A percentile compares a stretch with the other conserved stretches of the same genome.
These are phyloP conservation scores for Lethocerus indicus DNA, from an alignment of 1,140 invertebrate genomes.

Conservation along the genomic window DNA sequence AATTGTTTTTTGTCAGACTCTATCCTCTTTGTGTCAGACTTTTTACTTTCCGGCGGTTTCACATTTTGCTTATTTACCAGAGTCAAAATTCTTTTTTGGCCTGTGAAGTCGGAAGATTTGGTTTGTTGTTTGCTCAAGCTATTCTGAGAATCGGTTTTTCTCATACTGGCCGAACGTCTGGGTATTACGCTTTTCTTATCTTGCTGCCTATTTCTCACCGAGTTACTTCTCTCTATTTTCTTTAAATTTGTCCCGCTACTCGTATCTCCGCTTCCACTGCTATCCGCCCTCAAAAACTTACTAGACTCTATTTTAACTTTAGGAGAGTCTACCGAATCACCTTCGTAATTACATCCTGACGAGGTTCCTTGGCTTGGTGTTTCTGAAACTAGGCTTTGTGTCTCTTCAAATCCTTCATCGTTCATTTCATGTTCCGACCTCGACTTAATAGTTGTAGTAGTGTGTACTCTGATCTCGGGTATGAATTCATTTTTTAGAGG, in stretches of 20 bases:
- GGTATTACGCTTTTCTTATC: constrained; percentile 20
- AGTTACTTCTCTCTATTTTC: constrained; percentile 18
- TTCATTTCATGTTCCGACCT: constrained; percentile 44
- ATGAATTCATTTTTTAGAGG: constrained; percentile 23
- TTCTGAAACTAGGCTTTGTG: constrained; percentile 67
- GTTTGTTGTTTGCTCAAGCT: constrained; percentile 12
- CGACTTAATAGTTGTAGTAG: constrained; percentile 23
- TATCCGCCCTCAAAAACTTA: constrained; percentile 19
- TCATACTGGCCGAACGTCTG: constrained; percentile 23
- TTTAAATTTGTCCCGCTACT: constrained; percentile 16
- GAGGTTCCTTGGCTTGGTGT: constrained; percentile 63
- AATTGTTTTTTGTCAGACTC: too few relatives aligned
- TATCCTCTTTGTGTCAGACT: too few relatives aligned
- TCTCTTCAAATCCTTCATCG: constrained; percentile 82
- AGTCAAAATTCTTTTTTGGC: constrained; percentile 12
- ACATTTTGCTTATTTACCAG: constrained; percentile 11
- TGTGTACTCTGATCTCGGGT: constrained; percentile 26
- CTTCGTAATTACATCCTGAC: constrained; percentile 48
- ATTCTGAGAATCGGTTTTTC: constrained; percentile 21
- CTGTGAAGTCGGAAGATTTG: constrained; percentile 15
- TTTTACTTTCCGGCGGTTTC: constrained; percentile 5
- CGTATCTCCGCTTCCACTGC: constrained; percentile 20
- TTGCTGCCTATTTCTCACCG: constrained; percentile 17
- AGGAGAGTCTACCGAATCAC: constrained; percentile 32
- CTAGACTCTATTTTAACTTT: constrained; percentile 12